Percentiles rank a stretch among this genome's conserved stretches.
phyloP scores from a whole-genome alignment of 2,888 invertebrate genomes.

The Eupithecia abbreviata region DNA sequence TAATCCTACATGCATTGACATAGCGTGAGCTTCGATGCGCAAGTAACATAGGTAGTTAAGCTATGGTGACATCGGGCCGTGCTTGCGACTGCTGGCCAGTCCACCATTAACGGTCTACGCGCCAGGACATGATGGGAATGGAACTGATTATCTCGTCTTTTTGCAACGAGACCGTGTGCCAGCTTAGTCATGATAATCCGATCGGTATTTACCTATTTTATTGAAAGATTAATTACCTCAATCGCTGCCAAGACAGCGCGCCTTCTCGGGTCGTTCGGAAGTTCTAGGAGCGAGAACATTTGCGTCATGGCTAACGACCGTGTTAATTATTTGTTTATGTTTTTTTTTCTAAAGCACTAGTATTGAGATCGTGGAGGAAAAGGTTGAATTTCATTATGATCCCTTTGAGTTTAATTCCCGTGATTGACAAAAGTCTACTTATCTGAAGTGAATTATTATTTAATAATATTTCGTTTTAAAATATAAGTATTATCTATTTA shows the following conservation, averaged over 20 bases:
- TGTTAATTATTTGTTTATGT: neutral
- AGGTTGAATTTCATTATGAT: neutral
- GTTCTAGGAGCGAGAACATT: neutral
- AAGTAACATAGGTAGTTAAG: neutral
- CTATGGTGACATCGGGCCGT: neutral
- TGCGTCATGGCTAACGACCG: neutral
- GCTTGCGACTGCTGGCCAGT: conserved; percentile 15
- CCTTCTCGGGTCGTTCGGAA: neutral
- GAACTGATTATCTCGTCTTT: conserved; percentile 73
- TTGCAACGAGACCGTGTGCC: conserved; percentile 75
- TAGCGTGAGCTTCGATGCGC: conserved; percentile 20
- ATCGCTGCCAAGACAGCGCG: neutral
- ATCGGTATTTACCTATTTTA: conserved; percentile 48
- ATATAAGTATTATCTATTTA: neutral
- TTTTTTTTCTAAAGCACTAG: neutral
- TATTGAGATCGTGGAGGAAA: neutral
- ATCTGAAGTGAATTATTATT: neutral
- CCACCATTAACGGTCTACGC: conserved; percentile 16
- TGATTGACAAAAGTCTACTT: neutral
- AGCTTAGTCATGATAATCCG: conserved; percentile 63
- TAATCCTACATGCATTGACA: conserved; percentile 22
- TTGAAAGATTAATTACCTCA: neutral
- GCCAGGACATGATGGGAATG: conserved; percentile 68
- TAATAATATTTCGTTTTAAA: neutral
- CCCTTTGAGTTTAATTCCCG: neutral